Conservation (phyloP, 2,113 vertebrate genomes). For the Synodontis membranacea region DNA sequence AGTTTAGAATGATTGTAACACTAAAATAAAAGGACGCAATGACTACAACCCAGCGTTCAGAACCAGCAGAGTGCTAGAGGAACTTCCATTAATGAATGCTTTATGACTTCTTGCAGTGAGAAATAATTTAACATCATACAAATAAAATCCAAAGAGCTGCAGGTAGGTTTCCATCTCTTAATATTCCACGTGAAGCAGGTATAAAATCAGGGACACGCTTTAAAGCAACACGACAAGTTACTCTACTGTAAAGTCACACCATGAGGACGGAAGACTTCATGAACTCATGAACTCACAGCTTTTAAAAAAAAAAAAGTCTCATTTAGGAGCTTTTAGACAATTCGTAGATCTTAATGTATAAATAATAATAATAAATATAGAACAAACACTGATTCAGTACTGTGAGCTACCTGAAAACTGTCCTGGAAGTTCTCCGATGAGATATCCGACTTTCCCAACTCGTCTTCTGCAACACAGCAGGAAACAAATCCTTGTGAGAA, state of each 20-base stretch:
- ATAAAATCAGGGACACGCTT: neutral
- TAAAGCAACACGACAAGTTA: neutral
- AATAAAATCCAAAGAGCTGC: too few relatives aligned
- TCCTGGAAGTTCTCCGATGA: conserved; percentile 83
- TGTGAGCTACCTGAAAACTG: conserved; percentile 70
- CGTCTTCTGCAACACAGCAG: conserved; percentile 80
- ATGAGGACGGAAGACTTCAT: too few relatives aligned
- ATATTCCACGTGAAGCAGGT: neutral
- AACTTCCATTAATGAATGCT: neutral
- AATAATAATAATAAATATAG: neutral
- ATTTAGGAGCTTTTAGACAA: neutral
- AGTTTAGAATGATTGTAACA: too few relatives aligned
- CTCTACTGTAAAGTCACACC: neutral
- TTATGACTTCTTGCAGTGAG: neutral
- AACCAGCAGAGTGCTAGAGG: neutral
- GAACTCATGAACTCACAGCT: neutral
- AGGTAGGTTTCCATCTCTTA: neutral
- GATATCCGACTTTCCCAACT: conserved; percentile 85
- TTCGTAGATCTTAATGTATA: too few relatives aligned
- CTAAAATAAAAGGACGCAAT: neutral
- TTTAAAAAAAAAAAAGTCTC: neutral
- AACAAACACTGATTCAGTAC: neutral
- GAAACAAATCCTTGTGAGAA: conserved; percentile 34
- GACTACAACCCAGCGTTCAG: neutral
- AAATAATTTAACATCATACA: neutral